Conservation (phyloP, 2,888 invertebrate species). For the Lapara coniferarum region DNA sequence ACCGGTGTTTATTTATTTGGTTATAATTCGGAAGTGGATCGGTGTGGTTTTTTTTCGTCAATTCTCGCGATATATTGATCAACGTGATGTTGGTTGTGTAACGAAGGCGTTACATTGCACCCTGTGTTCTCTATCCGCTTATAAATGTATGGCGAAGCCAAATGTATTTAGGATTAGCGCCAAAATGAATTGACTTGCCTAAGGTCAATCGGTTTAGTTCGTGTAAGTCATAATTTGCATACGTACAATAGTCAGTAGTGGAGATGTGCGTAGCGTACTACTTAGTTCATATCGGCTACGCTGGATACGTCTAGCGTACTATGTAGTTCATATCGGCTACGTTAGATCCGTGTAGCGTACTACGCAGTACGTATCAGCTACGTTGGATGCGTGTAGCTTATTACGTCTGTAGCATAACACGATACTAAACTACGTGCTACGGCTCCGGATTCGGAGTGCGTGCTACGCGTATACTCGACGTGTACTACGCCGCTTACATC, state of each 20-base stretch:
- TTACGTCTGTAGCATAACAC: background rate
- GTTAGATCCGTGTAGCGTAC: constrained; percentile 8
- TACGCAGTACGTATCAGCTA: background rate
- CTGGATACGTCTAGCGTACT: background rate
- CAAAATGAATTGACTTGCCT: constrained; percentile 54
- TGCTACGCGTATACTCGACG: background rate
- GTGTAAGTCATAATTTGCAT: constrained; percentile 37
- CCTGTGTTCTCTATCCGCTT: constrained; percentile 23
- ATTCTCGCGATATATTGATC: constrained; percentile 8
- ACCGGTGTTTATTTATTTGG: constrained; percentile 69
- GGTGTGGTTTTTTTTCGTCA: constrained; percentile 12
- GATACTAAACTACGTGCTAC: background rate
- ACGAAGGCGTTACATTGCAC: constrained; percentile 11
- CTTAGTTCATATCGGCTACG: background rate
- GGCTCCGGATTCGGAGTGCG: too few species aligned
- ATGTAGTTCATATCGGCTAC: background rate
- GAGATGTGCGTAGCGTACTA: constrained; percentile 13
- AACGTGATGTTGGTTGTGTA: constrained; percentile 14
- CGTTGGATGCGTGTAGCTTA: background rate
- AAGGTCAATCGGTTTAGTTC: constrained; percentile 6
- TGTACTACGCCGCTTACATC: constrained; percentile 12
- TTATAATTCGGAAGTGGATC: constrained; percentile 31
- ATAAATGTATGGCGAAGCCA: constrained; percentile 23
- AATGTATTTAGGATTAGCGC: constrained; percentile 42
- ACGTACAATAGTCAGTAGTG: constrained; percentile 11